Base-by-base conservation (phyloP, 2,113 vertebrate genomes). In the Xenopus laevis region DNA sequence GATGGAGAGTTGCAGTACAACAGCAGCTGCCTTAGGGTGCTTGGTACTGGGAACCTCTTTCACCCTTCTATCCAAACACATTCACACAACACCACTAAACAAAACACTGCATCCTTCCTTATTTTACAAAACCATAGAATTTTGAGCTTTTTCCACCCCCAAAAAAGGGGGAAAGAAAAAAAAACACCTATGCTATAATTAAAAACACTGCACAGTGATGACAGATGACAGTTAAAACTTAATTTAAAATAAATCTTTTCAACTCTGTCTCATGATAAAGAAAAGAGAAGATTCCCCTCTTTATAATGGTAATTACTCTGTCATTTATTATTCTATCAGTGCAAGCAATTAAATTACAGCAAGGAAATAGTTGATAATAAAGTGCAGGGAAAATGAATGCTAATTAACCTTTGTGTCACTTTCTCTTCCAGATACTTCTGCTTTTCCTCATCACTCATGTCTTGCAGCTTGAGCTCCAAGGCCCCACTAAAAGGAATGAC, bases 141-240 rank as follows among this genome's bases (percentile, higher is more conserved):
- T 50, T 50, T 16, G 2, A 50, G 47, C 47, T 13, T 12, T 13
- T 50, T 13, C 11, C 44, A 64, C 72, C 71, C 21, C 33, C 9
- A 10, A 40, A 33, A 27, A 63, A 17, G 17, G 20, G 20, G 12
- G n/a, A n/a, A 95, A 98, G 45, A 10, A 89, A 93, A 96, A 93
- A 96, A 95, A 98, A 96, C 94, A 94, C 91, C 93, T 93, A 96
- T 96, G 95, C 96, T 98, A 97, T 98, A 98, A 98, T 98, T 98
- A 98, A 92, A 75, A 92, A 91, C 91, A 92, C 91, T 87, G 88
- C 95, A 94, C 93, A 83, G 94, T 92, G 94, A 97, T 98, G 97
- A 98, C 97, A 98, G 97, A 98, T 98, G 97, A 98, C 97, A 98
- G 97, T 98, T 98, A 97, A 98, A 98, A 98, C 97, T 98, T 98